Evolutionary conservation across 2,113 vertebrate genomes (phyloP), one percentile per base, ranked within the genome.

Genomic region (Chaenogobius annularis): DNA sequence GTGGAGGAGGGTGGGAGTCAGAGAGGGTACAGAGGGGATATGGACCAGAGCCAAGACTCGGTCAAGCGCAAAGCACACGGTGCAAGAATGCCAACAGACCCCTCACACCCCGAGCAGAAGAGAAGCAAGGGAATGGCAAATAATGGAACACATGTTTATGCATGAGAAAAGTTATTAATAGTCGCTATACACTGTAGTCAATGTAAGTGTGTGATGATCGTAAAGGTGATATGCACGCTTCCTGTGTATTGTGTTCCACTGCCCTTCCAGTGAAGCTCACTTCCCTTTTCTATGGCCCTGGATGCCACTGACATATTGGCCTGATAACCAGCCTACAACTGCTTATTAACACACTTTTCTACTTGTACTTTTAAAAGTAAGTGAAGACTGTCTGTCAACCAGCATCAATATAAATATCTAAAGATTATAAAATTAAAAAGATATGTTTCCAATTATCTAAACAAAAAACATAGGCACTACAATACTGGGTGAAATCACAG

Each of bases 241-340:
- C 80, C 84, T 88, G 87, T 88, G 78, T 77, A 77, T 64, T 70
- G 70, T 76, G 68, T 46, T 31, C 62, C 56, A 13, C 73, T 63
- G 76, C 80, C 75, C 80, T 79, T 82, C 55, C 59, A 74, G 70
- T 26, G 64, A 17, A 22, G 71, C 76, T 84, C 86, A 90, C 78
- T 92, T 93, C 87, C 89, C 82, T 77, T 72, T 92, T 86, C 77
- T 72, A 81, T 85, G 83, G 77, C 84, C 87, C 89, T 76, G 76
- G 80, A 87, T 81, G 79, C 83, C 80, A 85, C 69, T 88, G 90
- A 89, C 83, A 84, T 87, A 78, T 73, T 87, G 88, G 89, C 81
- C 87, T 59, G 82, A 87, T 86, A 81, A 71, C 75, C 72, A 86
- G 73, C 26, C 26, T 31, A 4, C 26, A 31, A 75, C 74, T 70